These are phyloP conservation scores for Sinonovacula constricta DNA, from an alignment of 1,140 invertebrate species.

Conservation along the genomic window DNA sequence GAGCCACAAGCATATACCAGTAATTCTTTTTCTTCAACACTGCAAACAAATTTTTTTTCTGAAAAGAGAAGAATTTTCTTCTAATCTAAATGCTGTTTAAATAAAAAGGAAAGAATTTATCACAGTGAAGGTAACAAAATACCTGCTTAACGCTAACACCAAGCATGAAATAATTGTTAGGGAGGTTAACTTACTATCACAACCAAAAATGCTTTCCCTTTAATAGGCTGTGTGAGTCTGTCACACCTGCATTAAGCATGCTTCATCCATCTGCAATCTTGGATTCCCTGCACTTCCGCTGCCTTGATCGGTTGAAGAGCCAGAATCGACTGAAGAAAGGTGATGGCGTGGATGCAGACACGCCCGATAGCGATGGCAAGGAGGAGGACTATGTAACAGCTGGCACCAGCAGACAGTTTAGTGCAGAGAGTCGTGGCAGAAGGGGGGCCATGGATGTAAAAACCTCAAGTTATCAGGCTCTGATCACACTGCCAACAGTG, in stretches of 20 bases:
- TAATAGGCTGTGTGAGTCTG: constrained; percentile 81
- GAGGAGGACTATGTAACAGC: not conserved
- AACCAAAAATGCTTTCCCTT: no score
- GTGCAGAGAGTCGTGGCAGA: constrained; percentile 82
- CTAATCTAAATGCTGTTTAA: no score
- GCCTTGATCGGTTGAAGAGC: constrained; percentile 84
- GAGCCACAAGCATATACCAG: no score
- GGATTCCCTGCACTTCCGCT: constrained; percentile 92
- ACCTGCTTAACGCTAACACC: no score
- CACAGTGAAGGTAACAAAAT: no score
- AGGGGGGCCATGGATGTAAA: constrained; percentile 74
- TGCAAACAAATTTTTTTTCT: no score
- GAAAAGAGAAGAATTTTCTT: no score
- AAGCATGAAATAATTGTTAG: no score
- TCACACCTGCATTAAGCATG: constrained; percentile 90
- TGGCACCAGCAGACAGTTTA: constrained; percentile 53
- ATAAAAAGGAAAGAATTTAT: no score
- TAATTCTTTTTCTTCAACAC: no score
- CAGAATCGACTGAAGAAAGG: constrained; percentile 94
- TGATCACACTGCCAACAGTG: constrained; percentile 76
- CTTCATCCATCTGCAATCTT: constrained; percentile 94
- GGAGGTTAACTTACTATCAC: no score
- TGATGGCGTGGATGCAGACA: constrained; percentile 67
- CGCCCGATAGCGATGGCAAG: constrained; percentile 33
- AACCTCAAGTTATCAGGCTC: constrained; percentile 72